phyloP scores from a whole-genome alignment of 2,888 invertebrate species.

The Baccha elongata region DNA sequence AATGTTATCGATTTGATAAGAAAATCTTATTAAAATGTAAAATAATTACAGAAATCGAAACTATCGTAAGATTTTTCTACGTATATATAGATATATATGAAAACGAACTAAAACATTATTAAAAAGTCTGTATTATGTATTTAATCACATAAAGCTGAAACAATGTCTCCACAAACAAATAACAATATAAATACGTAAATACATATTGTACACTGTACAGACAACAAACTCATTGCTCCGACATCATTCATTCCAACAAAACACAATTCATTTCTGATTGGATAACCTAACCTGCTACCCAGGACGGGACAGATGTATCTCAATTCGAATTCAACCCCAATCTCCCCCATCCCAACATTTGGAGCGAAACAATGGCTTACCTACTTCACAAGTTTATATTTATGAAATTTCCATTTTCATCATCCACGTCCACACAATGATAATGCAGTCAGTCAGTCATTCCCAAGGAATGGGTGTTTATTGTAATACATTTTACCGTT shows the following conservation, averaged over 20 bases:
- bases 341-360: neutral
- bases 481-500: constrained; percentile 34
- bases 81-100: too few species aligned
- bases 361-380: constrained; percentile 63
- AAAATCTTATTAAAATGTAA: too few species aligned
- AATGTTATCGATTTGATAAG: too few species aligned
- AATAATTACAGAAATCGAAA: too few species aligned
- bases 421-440: constrained; percentile 13
- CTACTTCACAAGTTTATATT: constrained; percentile 60
- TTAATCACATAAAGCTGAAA: constrained; percentile 8
- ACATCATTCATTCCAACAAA: neutral
- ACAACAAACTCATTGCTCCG: constrained; percentile 1
- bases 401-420: constrained; percentile 62
- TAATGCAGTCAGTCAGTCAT: neutral
- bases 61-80: too few species aligned
- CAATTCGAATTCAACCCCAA: constrained; percentile 2
- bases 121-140: too few species aligned
- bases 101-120: too few species aligned
- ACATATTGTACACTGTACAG: too few species aligned
- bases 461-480: constrained; percentile 36
- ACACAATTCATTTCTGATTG: constrained; percentile 56
- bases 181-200: neutral
- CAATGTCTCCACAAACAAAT: neutral
- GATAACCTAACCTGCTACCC: constrained; percentile 50
- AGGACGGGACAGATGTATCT: constrained; percentile 25